Conservation (phyloP, 2,797 vertebrate genomes). For the Huso huso region DNA sequence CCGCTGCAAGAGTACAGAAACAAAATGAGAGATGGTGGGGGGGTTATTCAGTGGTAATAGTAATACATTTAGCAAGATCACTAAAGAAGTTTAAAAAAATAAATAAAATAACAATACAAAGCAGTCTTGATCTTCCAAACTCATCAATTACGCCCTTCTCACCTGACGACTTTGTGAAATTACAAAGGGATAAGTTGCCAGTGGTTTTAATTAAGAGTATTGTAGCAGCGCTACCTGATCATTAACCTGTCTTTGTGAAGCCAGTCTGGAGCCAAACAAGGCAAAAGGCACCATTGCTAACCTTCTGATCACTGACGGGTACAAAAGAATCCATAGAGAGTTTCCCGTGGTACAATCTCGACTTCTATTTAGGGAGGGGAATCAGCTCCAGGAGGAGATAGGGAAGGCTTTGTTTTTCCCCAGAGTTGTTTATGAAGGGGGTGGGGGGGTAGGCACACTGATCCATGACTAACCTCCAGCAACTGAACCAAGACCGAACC, state of each 20-base stretch:
- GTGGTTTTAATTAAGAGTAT: constrained; percentile 61
- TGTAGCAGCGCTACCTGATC: constrained; percentile 45
- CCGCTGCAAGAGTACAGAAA: constrained; percentile 43
- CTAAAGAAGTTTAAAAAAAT: constrained; percentile 20
- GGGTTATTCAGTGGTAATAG: background rate
- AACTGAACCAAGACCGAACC: constrained; percentile 77
- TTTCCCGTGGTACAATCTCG: constrained; percentile 39
- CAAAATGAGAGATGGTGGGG: background rate
- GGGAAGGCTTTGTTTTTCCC: constrained; percentile 51
- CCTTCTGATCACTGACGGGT: constrained; percentile 48
- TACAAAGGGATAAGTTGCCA: constrained; percentile 36
- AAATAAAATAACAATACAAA: constrained; percentile 22
- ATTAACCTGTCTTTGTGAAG: constrained; percentile 59
- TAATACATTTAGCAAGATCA: no score
- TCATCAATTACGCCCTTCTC: constrained; percentile 22
- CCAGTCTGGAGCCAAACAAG: constrained; percentile 55
- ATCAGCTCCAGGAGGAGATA: constrained; percentile 36
- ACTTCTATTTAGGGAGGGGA: constrained; percentile 19
- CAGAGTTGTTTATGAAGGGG: constrained; percentile 12
- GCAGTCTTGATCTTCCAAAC: constrained; percentile 20
- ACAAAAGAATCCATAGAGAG: constrained; percentile 50
- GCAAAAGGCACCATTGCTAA: constrained; percentile 41
- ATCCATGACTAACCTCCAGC: constrained; percentile 78
- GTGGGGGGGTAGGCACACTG: constrained; percentile 30
- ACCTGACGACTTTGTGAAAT: constrained; percentile 24